These are phyloP conservation scores for Malurus elegans DNA, from an alignment of 2,113 vertebrate genomes.

Conservation along the genomic window DNA sequence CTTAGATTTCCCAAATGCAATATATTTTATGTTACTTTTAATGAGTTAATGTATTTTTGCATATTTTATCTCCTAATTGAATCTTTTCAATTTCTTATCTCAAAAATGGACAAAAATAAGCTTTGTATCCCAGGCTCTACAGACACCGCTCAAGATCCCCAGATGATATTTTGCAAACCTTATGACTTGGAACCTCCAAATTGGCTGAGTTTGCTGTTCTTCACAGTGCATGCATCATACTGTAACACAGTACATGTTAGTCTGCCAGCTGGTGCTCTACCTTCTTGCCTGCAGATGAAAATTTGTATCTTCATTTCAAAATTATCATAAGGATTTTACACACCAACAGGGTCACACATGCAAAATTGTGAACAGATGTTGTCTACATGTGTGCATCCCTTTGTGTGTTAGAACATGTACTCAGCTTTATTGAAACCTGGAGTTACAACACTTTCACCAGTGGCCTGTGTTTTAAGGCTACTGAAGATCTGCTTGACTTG, in stretches of 20 bases:
- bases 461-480: background rate
- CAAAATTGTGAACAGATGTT: background rate
- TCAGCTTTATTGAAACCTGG: background rate
- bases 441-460: background rate
- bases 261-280: background rate
- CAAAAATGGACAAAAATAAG: background rate
- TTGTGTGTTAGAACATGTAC: background rate
- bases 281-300: background rate
- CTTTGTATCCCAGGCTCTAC: background rate
- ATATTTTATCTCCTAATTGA: background rate
- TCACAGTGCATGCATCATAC: background rate
- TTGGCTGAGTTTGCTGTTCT: background rate
- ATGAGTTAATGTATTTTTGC: background rate
- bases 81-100: background rate
- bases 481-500: conserved; percentile 2
- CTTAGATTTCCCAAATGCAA: background rate
- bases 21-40: background rate
- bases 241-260: background rate
- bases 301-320: background rate
- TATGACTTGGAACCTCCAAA: background rate
- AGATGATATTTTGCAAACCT: background rate
- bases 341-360: background rate
- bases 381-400: background rate
- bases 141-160: background rate
- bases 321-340: background rate